Evolutionary conservation across 2,797 vertebrate species (phyloP), one percentile per base, ranked within the genome.

Genomic region (Notolepis coatsorum): DNA sequence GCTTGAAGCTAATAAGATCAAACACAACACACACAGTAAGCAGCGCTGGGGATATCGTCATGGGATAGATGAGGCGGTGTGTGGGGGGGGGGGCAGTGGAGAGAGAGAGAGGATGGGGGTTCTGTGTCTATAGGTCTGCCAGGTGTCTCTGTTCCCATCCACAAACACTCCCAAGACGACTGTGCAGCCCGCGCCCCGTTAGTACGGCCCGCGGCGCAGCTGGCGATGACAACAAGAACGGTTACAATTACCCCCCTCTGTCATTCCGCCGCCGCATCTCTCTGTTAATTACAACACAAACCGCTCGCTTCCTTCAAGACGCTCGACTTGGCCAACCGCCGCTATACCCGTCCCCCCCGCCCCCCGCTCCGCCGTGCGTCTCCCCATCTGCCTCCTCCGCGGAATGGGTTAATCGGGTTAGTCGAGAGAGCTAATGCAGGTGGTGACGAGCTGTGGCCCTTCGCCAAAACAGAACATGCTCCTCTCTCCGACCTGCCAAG

Each of bases 1-100:
- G 73, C 77, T 77, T 84, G 71, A 83, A 83, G 80, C 70, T 85
- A 85, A 90, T 79, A 69, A 73, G 79, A 90, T 92, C 83, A 81
- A 90, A 88, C 77, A 70, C 69, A 53, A 58, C 61, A 35, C 68
- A 24, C 28, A 57, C 41, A 58, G 73, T 54, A 71, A 71, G 59
- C 63, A 58, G 74, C 68, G 68, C 61, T 43, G 38, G 71, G 3
- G 37, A 24, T n/a, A n/a, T n/a, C n/a, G n/a, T n/a, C n/a, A n/a
- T n/a, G 25, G 5, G 17, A 13, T 4, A 38, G 24, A 18, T 35
- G 13, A 27, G 18, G 6, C 18, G 21, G 21, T 13, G 18, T 51
- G 46, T 13, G 12, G 38, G 10, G 27, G 31, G 30, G 13, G 17
- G 43, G 13, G n/a, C n/a, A 28, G 15, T 17, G 28, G 31, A 18